Base-by-base conservation (phyloP, 1,140 invertebrate genomes). In the Phymorhynchus buccinoides region DNA sequence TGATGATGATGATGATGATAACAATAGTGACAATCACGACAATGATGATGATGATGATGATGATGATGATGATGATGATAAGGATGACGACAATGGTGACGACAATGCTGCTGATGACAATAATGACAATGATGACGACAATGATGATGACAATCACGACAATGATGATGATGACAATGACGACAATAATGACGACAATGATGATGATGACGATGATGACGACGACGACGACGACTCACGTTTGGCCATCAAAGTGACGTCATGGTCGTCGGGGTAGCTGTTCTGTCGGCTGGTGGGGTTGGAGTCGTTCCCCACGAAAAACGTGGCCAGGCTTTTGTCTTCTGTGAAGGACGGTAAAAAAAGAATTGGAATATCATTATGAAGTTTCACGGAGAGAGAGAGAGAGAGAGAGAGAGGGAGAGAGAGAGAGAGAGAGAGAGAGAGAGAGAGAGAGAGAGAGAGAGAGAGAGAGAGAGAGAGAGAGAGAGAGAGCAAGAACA, bases 1-100 rank as follows among this genome's bases (percentile, higher is more conserved):
- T 18, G 52, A 83, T 73, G 71, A 73, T 73, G 71, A 73, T 39
- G 71, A 73, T 73, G 71, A 73, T 73, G 71, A 73, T 73, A n/a
- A 73, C 2, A n/a, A 73, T 27, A 27, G 27, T 27, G 68, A 73
- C 35, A 27, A 27, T 6, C 7, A n/a, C n/a, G n/a, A n/a, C n/a
- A n/a, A n/a, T n/a, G n/a, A 66, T 66, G 56, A 66, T 66, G 56
- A 77, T n/a, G 73, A 32, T n/a, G 73, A 77, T n/a, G 73, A 77
- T 77, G 9, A 77, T 77, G 73, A 77, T 77, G 71, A 73, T 73
- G 71, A 73, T 73, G 71, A 73, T 73, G 71, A 73, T 3, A n/a
- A 73, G 12, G 71, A 73, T 73, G 71, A 1, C 2, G 71, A 73
- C n/a, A n/a, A 73, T 3, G 71, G 27, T 27, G 71, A 73, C 48